Evolutionary conservation across 2,888 invertebrate species (phyloP).

Genomic region (Polyommatus iphigenia): DNA sequence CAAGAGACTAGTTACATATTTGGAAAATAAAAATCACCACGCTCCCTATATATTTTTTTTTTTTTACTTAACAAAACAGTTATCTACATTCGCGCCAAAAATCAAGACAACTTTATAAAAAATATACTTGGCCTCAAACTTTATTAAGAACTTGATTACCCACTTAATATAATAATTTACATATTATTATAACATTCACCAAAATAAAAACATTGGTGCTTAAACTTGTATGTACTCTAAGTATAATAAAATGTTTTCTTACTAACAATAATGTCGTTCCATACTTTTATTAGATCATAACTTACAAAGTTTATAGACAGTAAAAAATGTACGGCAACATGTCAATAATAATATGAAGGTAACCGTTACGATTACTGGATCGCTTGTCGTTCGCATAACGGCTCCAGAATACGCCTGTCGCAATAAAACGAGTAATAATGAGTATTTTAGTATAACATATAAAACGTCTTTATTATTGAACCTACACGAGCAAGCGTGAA

Average conservation of each 20-base stretch:
- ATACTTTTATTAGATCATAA: slow-evolving; percentile 29
- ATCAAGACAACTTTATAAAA: too few species aligned
- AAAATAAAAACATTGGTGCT: neutral
- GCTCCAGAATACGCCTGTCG: slow-evolving; percentile 39
- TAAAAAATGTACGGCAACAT: slow-evolving; percentile 21
- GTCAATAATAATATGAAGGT: slow-evolving; percentile 31
- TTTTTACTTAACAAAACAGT: too few species aligned
- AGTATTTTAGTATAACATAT: slow-evolving; percentile 44
- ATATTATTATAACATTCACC: neutral
- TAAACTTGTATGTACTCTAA: neutral
- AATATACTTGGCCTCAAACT: too few species aligned
- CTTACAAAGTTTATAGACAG: slow-evolving; percentile 22
- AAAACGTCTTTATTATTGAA: slow-evolving; percentile 29
- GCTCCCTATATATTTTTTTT: too few species aligned
- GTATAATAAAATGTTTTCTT: slow-evolving; percentile 14
- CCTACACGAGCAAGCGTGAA: slow-evolving; percentile 10
- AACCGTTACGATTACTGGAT: slow-evolving; percentile 22
- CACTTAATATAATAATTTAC: neutral
- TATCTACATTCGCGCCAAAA: too few species aligned
- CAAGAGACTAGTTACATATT: too few species aligned
- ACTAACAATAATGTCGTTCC: slow-evolving; percentile 27
- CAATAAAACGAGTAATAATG: slow-evolving; percentile 51
- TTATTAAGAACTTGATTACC: neutral
- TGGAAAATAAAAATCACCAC: too few species aligned
- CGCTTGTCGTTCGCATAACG: slow-evolving; percentile 23